Conservation (phyloP, 1,140 invertebrate genomes). For the Heliconius eleuchia region DNA sequence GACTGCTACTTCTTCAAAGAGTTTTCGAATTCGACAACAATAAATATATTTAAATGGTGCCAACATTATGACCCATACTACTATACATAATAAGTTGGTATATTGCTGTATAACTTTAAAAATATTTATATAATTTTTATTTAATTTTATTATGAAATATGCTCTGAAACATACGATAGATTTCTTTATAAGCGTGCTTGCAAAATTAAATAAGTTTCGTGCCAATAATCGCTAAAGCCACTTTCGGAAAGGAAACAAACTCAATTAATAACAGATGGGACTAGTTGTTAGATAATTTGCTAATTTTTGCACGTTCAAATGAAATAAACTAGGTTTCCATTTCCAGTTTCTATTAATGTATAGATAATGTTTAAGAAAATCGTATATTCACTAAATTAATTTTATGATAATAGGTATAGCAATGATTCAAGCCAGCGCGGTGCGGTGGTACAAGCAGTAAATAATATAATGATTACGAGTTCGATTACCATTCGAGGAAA, state of each 20-base stretch:
- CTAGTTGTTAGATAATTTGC: slow-evolving; percentile 9
- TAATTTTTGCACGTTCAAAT: slow-evolving; percentile 10
- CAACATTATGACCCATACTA: no score
- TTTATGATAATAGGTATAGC: no score
- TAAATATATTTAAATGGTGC: no score
- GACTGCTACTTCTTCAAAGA: no score
- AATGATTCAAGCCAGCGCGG: no score
- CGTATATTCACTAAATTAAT: background rate
- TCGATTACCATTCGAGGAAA: no score
- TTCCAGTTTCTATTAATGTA: background rate
- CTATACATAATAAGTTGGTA: background rate
- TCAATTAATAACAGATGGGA: slow-evolving; percentile 14
- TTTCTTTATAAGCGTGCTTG: background rate
- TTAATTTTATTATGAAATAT: background rate
- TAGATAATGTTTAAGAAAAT: background rate
- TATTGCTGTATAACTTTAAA: background rate
- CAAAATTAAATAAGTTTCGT: slow-evolving; percentile 10
- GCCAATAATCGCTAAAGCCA: slow-evolving; percentile 21
- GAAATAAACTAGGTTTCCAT: background rate
- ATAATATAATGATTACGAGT: no score
- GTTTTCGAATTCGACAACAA: no score
- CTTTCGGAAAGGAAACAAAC: slow-evolving; percentile 19
- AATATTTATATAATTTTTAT: background rate
- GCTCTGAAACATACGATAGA: background rate
- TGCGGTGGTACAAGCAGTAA: no score